Percentiles rank a stretch among this genome's conserved stretches.
Evolutionary conservation across 2,113 vertebrate species (phyloP).

Genomic region (Oenanthe melanoleuca): DNA sequence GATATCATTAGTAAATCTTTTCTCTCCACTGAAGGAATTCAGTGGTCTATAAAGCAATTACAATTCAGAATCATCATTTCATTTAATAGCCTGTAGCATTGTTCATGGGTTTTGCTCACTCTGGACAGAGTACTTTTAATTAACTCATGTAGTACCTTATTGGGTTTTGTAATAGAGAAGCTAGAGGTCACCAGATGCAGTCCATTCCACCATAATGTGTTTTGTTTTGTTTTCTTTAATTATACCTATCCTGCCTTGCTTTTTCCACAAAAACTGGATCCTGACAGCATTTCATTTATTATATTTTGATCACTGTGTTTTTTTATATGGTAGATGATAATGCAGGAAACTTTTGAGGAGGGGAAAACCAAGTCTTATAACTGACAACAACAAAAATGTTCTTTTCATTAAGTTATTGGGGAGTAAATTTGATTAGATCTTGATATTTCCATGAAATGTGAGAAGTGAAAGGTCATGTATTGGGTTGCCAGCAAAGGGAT

Average conservation of each 20-base stretch:
- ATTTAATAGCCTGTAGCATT: constrained; percentile 50
- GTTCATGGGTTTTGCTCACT: constrained; percentile 41
- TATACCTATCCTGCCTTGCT: background rate
- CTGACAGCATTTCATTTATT: background rate
- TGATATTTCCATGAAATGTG: background rate
- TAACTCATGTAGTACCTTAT: constrained; percentile 23
- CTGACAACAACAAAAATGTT: background rate
- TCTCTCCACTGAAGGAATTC: constrained; percentile 1
- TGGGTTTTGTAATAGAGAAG: constrained; percentile 1
- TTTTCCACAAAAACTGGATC: background rate
- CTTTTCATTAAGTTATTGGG: background rate
- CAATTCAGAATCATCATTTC: constrained; percentile 32
- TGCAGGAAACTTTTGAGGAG: background rate
- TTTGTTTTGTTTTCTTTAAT: background rate
- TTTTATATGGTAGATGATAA: background rate
- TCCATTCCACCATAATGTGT: background rate
- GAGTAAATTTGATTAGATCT: background rate
- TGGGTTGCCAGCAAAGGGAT: background rate
- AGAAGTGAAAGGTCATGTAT: background rate
- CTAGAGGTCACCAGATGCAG: background rate
- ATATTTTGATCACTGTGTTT: background rate
- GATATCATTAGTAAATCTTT: constrained; percentile 2
- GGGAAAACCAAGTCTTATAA: background rate
- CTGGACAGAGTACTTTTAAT: constrained; percentile 51
- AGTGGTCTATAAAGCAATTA: constrained; percentile 40